A percentile compares a stretch with the other conserved stretches of the same genome.
Conservation (phyloP, 2,888 invertebrate species). For the Phasia obesa region DNA sequence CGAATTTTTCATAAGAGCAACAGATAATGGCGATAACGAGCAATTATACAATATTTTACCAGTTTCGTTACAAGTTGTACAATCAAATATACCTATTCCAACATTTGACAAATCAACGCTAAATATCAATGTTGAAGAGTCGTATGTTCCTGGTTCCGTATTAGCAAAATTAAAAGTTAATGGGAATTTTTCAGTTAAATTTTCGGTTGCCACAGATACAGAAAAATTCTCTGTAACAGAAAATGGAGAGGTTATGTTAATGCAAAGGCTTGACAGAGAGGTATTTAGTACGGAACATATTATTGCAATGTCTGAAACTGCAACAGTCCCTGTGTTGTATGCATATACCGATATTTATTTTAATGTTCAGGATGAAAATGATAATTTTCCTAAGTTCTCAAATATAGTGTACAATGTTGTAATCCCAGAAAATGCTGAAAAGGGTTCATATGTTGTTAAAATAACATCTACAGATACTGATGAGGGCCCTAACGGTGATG, state of each 20-base stretch:
- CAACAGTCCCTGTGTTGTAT: conserved; percentile 87
- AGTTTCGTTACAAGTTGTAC: conserved; percentile 90
- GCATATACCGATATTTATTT: conserved; percentile 88
- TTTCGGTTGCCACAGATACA: conserved; percentile 85
- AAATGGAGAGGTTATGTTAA: conserved; percentile 88
- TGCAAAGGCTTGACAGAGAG: conserved; percentile 90
- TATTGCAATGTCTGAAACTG: conserved; percentile 88
- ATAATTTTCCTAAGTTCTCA: conserved; percentile 94
- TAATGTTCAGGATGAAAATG: conserved; percentile 94
- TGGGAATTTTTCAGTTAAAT: conserved; percentile 86
- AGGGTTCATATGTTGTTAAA: conserved; percentile 89
- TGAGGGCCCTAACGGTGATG: conserved; percentile 92
- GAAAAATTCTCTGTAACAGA: conserved; percentile 88
- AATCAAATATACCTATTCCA: conserved; percentile 87
- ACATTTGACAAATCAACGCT: conserved; percentile 88
- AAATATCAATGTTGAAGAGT: conserved; percentile 91
- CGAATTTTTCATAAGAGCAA: conserved; percentile 94
- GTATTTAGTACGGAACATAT: conserved; percentile 87
- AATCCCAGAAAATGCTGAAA: conserved; percentile 92
- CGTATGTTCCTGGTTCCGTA: conserved; percentile 86
- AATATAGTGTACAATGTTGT: conserved; percentile 90
- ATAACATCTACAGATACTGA: conserved; percentile 85
- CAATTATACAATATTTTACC: conserved; percentile 92
- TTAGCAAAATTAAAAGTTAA: conserved; percentile 87
- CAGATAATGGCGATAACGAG: conserved; percentile 89